Evolutionary conservation across 2,113 vertebrate species (phyloP).

Genomic region (Ahaetulla prasina): DNA sequence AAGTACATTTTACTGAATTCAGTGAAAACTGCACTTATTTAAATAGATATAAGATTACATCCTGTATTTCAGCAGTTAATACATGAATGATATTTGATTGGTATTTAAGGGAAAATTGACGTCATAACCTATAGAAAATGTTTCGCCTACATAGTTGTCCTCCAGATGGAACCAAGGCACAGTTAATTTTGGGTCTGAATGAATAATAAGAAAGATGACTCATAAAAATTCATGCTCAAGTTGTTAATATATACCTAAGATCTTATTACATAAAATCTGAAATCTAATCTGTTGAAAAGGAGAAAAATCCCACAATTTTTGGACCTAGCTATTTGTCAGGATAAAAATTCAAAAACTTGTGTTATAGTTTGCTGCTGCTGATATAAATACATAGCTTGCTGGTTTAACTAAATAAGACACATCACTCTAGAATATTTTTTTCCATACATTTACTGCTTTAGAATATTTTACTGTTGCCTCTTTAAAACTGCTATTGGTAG

Average conservation of each 20-base stretch:
- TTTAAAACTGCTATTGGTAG: background rate
- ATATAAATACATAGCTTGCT: background rate
- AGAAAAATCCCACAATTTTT: background rate
- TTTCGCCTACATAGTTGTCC: background rate
- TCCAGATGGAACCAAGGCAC: conserved; percentile 6
- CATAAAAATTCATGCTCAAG: conserved; percentile 26
- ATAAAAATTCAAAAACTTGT: conserved; percentile 1
- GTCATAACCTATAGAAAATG: conserved; percentile 32
- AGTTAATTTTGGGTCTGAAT: conserved; percentile 14
- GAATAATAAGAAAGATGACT: conserved; percentile 23
- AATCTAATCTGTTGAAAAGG: conserved; percentile 8
- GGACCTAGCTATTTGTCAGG: background rate
- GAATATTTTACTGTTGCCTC: background rate
- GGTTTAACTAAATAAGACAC: background rate
- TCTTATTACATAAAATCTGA: no score
- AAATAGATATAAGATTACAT: background rate
- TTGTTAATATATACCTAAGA: background rate
- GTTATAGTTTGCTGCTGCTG: background rate
- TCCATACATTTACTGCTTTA: background rate
- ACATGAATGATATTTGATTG: background rate
- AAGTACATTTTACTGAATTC: background rate
- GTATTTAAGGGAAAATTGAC: conserved; percentile 28
- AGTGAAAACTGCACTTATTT: background rate
- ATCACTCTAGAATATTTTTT: background rate
- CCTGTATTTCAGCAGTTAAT: conserved; percentile 28